Base-by-base conservation (phyloP, 2,888 invertebrate genomes). In the Drosophila hamatofila region DNA sequence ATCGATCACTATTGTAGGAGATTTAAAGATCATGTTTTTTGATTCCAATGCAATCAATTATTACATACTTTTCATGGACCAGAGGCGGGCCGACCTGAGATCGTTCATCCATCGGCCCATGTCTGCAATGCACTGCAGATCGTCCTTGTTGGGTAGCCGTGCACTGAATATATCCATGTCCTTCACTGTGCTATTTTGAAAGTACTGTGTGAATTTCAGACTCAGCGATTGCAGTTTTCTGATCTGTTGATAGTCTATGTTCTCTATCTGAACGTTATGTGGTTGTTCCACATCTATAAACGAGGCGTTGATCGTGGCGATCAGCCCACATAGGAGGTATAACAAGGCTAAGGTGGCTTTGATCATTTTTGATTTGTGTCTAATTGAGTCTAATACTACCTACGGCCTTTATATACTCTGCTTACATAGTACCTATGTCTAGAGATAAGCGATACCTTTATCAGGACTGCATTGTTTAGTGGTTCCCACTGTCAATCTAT, bases 1-100 rank as follows among this genome's bases (percentile, higher is more conserved):
- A 81, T 93, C 93, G 1, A 93, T 51, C 88, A 93, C 93, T 93
- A 48, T 16, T 73, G 14, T 4, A 2, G 2, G 14, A 33, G 23
- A 52, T 21, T 23, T 0, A n/a, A 8, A n/a, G n/a, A 44, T 16
- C 0, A 9, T 25, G 4, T 33, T 11, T 33, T 11, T 16, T 12
- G 3, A 23, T 2, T 3, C n/a, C 12, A 3, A 2, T 12, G n/a
- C 2, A 14, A 16, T 8, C 9, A 8, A 8, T 16, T 33, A 37
- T 2, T 14, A 63, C 66, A 46, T 46, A 80, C 79, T 71, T 39
- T 48, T 75, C 2, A 67, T 46, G 0, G 79, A 55, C 79, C 79
- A 80, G 2, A 52, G 3, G 1, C 25, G 30, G 4, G 61, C 68
- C 0, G 60, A 25, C 33, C 0, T 14, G 2, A 80, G n/a, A 9